A percentile compares a stretch with the other conserved stretches of the same genome.
phyloP scores from a whole-genome alignment of 2,797 vertebrate species.

The Ctenosaura bakeri region DNA sequence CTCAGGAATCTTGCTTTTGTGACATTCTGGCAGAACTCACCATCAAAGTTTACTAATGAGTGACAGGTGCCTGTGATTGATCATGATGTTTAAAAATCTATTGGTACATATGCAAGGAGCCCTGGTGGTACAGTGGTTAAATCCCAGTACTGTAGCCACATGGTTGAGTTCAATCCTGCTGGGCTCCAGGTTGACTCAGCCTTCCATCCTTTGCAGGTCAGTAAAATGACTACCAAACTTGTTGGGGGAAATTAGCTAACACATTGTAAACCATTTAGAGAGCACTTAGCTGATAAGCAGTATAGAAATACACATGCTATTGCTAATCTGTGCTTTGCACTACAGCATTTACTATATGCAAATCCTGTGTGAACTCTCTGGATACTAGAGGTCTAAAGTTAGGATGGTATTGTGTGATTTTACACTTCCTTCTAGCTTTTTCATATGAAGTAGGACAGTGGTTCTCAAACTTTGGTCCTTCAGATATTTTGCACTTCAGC shows the following conservation, averaged over 20 bases:
- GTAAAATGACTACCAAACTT: too few species aligned
- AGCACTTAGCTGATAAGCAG: too few species aligned
- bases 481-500: too few species aligned
- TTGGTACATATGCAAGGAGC: background rate
- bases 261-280: too few species aligned
- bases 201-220: too few species aligned
- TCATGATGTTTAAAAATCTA: background rate
- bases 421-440: background rate
- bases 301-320: too few species aligned
- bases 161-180: too few species aligned
- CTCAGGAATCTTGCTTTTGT: background rate
- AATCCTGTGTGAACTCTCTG: background rate
- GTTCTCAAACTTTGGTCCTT: too few species aligned
- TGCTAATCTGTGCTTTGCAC: background rate
- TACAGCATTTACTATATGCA: background rate
- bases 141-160: too few species aligned
- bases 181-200: too few species aligned
- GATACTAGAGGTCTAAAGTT: background rate
- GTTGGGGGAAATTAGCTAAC: too few species aligned
- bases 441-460: background rate
- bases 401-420: background rate
- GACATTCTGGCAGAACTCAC: background rate
- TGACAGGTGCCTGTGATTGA: background rate
- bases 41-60: background rate
- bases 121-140: too few species aligned